These are phyloP conservation scores for Hoplodrina ambigua DNA, from an alignment of 2,888 invertebrate species.

Conservation along the genomic window DNA sequence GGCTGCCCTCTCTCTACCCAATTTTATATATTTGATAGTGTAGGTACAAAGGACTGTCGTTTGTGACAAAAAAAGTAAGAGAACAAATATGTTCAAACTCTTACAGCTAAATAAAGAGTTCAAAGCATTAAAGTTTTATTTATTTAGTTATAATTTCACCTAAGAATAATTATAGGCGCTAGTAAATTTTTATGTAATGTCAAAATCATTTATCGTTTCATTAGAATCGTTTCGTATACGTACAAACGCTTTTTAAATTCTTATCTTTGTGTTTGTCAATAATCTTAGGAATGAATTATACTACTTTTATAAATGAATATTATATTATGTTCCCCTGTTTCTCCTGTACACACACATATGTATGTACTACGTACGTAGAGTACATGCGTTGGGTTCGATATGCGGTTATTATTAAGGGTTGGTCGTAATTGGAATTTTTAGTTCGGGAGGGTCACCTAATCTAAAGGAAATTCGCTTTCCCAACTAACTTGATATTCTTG, in stretches of 20 bases:
- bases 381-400: slow-evolving; percentile 33
- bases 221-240: too few relatives aligned
- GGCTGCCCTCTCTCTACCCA: slow-evolving; percentile 46
- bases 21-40: slow-evolving; percentile 61
- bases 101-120: background rate
- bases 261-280: too few relatives aligned
- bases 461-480: slow-evolving; percentile 54
- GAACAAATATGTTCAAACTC: slow-evolving; percentile 26
- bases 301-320: background rate
- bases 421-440: slow-evolving; percentile 64
- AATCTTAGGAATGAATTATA: too few relatives aligned
- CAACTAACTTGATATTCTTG: slow-evolving; percentile 48
- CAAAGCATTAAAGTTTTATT: too few relatives aligned
- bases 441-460: slow-evolving; percentile 52
- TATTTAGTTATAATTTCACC: too few relatives aligned
- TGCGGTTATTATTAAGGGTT: slow-evolving; percentile 61
- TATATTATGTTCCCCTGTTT: background rate
- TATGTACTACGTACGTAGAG: background rate
- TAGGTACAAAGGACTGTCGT: slow-evolving; percentile 15
- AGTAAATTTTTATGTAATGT: too few relatives aligned
- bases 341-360: background rate
- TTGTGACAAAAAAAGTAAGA: slow-evolving; percentile 1
- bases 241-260: too few relatives aligned
- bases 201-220: too few relatives aligned
- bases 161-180: too few relatives aligned